Conservation (phyloP, 2,113 vertebrate genomes). For the Phyllopteryx taeniolatus region DNA sequence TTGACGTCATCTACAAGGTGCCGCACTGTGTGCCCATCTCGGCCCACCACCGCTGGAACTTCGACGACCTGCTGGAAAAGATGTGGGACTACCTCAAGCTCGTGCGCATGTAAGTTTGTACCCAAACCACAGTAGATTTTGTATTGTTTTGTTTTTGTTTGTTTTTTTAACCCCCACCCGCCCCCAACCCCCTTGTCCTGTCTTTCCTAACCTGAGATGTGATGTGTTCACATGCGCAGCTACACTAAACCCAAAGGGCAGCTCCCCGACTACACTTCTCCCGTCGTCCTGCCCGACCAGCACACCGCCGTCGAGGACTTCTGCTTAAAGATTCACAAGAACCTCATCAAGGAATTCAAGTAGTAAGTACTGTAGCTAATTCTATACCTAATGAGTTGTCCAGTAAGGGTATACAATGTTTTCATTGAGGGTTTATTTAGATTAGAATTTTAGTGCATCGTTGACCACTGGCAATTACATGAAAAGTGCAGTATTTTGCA, state of each 20-base stretch:
- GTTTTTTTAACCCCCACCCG: too few species aligned
- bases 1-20: slow-evolving; percentile 98
- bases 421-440: neutral
- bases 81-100: slow-evolving; percentile 95
- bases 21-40: slow-evolving; percentile 98
- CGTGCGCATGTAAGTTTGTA: slow-evolving; percentile 89
- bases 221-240: slow-evolving; percentile 65
- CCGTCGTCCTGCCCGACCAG: slow-evolving; percentile 87
- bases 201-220: slow-evolving; percentile 2
- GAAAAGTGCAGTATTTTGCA: neutral
- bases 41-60: slow-evolving; percentile 98
- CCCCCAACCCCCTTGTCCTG: neutral
- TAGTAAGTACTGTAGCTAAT: slow-evolving; percentile 84
- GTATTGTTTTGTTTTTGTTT: too few species aligned
- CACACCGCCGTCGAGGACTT: slow-evolving; percentile 92
- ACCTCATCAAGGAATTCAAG: slow-evolving; percentile 96
- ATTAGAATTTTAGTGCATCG: neutral
- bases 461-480: neutral
- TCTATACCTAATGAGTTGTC: too few species aligned
- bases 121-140: neutral
- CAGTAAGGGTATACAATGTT: neutral
- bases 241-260: slow-evolving; percentile 99
- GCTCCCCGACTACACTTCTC: slow-evolving; percentile 93
- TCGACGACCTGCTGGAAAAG: slow-evolving; percentile 94
- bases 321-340: slow-evolving; percentile 98